Base-by-base conservation (phyloP, 2,797 vertebrate species). In the Sciaenops ocellatus region DNA sequence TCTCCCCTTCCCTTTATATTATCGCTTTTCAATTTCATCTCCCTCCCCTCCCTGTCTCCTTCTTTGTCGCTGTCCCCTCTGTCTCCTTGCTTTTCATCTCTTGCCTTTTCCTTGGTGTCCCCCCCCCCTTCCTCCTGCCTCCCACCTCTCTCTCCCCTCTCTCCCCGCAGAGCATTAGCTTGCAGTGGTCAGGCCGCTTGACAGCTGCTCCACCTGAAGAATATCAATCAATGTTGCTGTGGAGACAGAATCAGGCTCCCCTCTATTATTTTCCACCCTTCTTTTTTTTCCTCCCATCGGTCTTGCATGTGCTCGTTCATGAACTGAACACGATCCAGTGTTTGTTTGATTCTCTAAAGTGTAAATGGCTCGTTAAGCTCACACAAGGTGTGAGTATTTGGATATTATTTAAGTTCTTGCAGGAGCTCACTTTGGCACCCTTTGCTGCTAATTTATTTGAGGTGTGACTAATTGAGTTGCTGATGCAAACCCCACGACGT, bases 181-280 rank as follows among this genome's bases (percentile, higher is more conserved):
- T 90, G 91, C 91, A 92, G 95, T 92, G 92, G 90, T 94, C 95
- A 92, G 90, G 94, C 93, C 91, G 88, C 95, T 92, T 96, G 95
- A 95, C 95, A 94, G 95, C 93, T 93, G 90, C 93, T 95, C 90
- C 91, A 96, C 96, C 96, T 97, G 95, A 96, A 95, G 95, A 95
- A 97, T 95, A 94, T 87, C 95, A 97, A 96, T 91, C 94, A 95
- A 94, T 89, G 95, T 97, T 96, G 95, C 97, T 94, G 95, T 97
- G 96, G 97, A 96, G 95, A 98, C 93, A 69, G 86, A 95, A 81
- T 78, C 89, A 90, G 84, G 76, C 84, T 83, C 88, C 79, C 66
- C 84, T 89, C 72, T 54, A 86, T 85, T 78, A 63, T 87, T 87
- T 79, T 66, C 61, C 74, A 57, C 34, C 42, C 63, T 20, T 65